Evolutionary conservation across 2,113 vertebrate species (phyloP).

Genomic region (Hypomesus transpacificus): DNA sequence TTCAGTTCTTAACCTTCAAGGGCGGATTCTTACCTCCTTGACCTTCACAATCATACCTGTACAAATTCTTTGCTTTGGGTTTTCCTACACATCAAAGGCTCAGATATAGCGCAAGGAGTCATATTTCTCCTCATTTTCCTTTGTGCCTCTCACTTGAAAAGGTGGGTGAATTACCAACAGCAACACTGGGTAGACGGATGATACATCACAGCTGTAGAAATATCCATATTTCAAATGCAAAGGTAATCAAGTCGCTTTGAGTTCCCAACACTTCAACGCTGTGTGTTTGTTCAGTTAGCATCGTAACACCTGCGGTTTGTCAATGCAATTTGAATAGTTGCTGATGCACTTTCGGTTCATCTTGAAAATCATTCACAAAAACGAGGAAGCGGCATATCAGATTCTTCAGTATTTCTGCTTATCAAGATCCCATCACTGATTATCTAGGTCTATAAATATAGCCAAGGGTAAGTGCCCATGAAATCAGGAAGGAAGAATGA

Average conservation of each 20-base stretch:
- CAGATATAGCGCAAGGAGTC: not conserved
- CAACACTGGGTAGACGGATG: not conserved
- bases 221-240: not conserved
- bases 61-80: slow-evolving; percentile 3
- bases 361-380: slow-evolving; percentile 23
- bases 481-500: slow-evolving; percentile 15
- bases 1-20: slow-evolving; percentile 42
- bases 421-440: slow-evolving; percentile 32
- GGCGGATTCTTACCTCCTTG: slow-evolving; percentile 23
- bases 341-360: slow-evolving; percentile 15
- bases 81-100: slow-evolving; percentile 46
- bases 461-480: slow-evolving; percentile 2
- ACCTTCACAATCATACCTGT: slow-evolving; percentile 43
- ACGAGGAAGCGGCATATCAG: slow-evolving; percentile 6
- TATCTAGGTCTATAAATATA: slow-evolving; percentile 25
- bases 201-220: not conserved
- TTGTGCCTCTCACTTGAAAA: not conserved
- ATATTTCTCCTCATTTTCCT: not conserved
- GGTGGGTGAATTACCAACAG: not conserved
- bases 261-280: too few relatives aligned
- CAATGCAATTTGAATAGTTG: not conserved
- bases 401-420: slow-evolving; percentile 25
- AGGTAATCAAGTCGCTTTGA: too few relatives aligned
- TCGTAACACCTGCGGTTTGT: too few relatives aligned
- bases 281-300: too few relatives aligned